These are phyloP conservation scores for Tachina lurida DNA, from an alignment of 2,888 invertebrate genomes.

Conservation along the genomic window DNA sequence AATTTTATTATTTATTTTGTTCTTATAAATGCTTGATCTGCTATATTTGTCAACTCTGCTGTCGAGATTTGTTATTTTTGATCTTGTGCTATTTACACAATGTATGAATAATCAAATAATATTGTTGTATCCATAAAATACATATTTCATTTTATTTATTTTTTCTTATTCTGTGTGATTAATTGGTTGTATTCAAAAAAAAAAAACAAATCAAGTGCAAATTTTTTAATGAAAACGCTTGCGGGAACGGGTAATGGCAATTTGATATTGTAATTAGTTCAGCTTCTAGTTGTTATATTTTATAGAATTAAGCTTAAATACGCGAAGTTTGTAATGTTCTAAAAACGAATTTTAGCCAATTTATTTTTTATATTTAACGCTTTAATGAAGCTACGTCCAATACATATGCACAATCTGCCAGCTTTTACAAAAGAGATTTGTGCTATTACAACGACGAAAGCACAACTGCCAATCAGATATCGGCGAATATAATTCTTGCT, in stretches of 20 bases:
- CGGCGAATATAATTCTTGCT: too few species aligned
- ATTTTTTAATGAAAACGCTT: conserved; percentile 75
- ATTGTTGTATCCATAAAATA: conserved; percentile 47
- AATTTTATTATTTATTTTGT: neutral
- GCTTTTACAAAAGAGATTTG: too few species aligned
- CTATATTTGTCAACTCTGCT: conserved; percentile 38
- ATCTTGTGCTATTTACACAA: conserved; percentile 8
- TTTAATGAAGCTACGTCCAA: too few species aligned
- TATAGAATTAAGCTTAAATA: conserved; percentile 60
- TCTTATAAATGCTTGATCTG: neutral
- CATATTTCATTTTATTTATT: conserved; percentile 55
- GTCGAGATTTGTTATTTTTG: conserved; percentile 7
- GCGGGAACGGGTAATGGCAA: conserved; percentile 83
- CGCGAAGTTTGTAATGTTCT: conserved; percentile 54
- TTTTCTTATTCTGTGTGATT: conserved; percentile 39
- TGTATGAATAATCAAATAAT: conserved; percentile 19
- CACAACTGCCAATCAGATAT: too few species aligned
- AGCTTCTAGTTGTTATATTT: conserved; percentile 35
- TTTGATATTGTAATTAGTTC: conserved; percentile 76
- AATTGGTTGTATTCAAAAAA: conserved; percentile 23
- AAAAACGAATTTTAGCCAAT: conserved; percentile 6
- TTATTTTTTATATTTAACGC: too few species aligned
- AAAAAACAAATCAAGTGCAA: conserved; percentile 29
- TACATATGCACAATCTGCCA: too few species aligned
- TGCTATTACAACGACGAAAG: too few species aligned